Evolutionary conservation across 2,797 vertebrate genomes (phyloP), one percentile per base, ranked within the genome.

Genomic region (Philypnodon macrostomus): DNA sequence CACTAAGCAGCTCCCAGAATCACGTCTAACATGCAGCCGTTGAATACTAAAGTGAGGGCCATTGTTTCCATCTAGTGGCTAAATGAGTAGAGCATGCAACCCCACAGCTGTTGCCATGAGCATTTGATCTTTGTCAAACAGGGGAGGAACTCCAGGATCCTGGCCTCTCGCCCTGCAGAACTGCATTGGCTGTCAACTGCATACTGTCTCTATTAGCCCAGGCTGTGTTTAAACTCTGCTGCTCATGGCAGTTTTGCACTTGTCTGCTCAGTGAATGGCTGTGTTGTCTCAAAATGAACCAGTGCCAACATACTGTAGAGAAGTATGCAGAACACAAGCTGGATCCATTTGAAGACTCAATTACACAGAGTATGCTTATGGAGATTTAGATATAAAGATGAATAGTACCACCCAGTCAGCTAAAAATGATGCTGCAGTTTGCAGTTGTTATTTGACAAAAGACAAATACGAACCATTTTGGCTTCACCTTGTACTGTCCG

Each of bases 1-100:
- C 40, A 58, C 37, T 42, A 58, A 53, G 15, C 11, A 3, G 40
- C 34, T 41, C 34, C 51, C 24, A 61, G 61, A 63, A 70, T 60
- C 44, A 52, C 58, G 29, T 21, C 17, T 46, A 65, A 54, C 49
- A 39, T 53, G 51, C 42, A 66, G 37, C 30, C 51, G 59, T 71
- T 56, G 26, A 63, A 57, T 62, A 31, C 32, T 58, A 2, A 9
- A 39, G 58, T 29, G 50, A 61, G 63, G 75, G 53, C 67, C 71
- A 82, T 84, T 87, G 82, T 88, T 88, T 86, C 88, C 90, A 89
- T 87, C 89, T 91, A 91, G 90, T 85, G 89, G 89, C 68, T 79
- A 67, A 65, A 74, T 52, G 57, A 32, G 73, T 75, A 73, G 78
- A 84, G 68, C 32, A 54, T 53, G 54, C 62, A 72, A 71, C 60